Conservation (phyloP, 2,888 invertebrate species). For the Dicyrtoma fusca region DNA sequence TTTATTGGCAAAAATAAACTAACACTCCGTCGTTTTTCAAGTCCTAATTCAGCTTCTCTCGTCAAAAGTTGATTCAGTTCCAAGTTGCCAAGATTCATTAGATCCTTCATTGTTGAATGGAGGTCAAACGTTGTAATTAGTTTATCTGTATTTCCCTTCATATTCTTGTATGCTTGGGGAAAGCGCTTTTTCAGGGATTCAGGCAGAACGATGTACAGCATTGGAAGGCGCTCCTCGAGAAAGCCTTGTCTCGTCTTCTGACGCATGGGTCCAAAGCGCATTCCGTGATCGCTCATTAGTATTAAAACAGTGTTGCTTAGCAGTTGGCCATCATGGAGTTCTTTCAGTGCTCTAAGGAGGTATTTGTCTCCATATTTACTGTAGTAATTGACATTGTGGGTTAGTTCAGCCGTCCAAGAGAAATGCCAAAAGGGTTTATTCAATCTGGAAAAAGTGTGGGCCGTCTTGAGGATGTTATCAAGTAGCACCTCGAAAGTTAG, state of each 20-base stretch:
- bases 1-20: constrained; percentile 39
- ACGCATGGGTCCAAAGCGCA: background rate
- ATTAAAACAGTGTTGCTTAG: background rate
- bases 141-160: constrained; percentile 31
- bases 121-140: constrained; percentile 41
- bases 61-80: background rate
- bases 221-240: background rate
- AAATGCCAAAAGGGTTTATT: background rate
- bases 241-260: background rate
- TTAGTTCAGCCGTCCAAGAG: background rate
- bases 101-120: constrained; percentile 37
- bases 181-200: constrained; percentile 16
- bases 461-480: background rate
- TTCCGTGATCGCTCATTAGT: background rate
- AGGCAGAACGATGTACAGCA: background rate
- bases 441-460: background rate
- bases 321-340: background rate
- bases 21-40: background rate
- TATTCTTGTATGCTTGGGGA: constrained; percentile 28
- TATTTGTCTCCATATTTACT: background rate
- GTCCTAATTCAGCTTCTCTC: background rate
- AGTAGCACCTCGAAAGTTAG: background rate
- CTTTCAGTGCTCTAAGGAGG: background rate
- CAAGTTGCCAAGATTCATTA: constrained; percentile 12
- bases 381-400: background rate